Percentiles rank a stretch among this genome's conserved stretches.
phyloP scores from a whole-genome alignment of 2,797 vertebrate species.

The Pristis pectinata region DNA sequence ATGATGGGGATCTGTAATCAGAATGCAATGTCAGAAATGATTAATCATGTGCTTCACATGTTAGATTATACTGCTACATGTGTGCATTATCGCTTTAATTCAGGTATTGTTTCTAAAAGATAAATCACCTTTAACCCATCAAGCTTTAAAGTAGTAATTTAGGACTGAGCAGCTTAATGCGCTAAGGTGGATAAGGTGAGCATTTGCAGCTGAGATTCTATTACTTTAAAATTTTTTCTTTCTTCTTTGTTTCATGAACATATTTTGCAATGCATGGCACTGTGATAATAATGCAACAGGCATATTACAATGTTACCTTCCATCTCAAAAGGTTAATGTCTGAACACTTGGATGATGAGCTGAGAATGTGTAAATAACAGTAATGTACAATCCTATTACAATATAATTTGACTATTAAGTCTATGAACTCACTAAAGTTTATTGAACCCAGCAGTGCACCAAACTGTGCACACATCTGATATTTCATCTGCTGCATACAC shows the following conservation, averaged over 20 bases:
- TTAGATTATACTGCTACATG: not conserved
- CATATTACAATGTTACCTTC: not conserved
- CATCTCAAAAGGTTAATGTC: slow-evolving; percentile 24
- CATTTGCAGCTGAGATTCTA: slow-evolving; percentile 6
- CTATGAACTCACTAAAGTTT: slow-evolving; percentile 31
- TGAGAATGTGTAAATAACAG: slow-evolving; percentile 32
- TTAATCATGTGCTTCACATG: not conserved
- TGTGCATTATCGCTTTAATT: slow-evolving; percentile 17
- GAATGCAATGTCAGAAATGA: slow-evolving; percentile 13
- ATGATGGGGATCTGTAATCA: not conserved
- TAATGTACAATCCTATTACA: slow-evolving; percentile 29
- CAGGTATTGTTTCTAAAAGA: slow-evolving; percentile 48
- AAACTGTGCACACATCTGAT: slow-evolving; percentile 24
- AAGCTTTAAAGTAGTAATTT: slow-evolving; percentile 45
- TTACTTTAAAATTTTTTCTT: not conserved
- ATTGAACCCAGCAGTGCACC: slow-evolving; percentile 33
- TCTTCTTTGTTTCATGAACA: slow-evolving; percentile 24
- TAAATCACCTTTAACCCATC: slow-evolving; percentile 53
- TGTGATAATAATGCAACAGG: slow-evolving; percentile 27
- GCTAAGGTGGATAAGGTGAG: slow-evolving; percentile 2
- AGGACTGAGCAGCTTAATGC: slow-evolving; percentile 12
- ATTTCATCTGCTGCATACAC: not conserved
- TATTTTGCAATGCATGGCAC: slow-evolving; percentile 30
- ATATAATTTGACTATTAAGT: slow-evolving; percentile 37
- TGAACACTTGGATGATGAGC: slow-evolving; percentile 32